phyloP scores from a whole-genome alignment of 2,888 invertebrate species.

The Spilarctia lutea region DNA sequence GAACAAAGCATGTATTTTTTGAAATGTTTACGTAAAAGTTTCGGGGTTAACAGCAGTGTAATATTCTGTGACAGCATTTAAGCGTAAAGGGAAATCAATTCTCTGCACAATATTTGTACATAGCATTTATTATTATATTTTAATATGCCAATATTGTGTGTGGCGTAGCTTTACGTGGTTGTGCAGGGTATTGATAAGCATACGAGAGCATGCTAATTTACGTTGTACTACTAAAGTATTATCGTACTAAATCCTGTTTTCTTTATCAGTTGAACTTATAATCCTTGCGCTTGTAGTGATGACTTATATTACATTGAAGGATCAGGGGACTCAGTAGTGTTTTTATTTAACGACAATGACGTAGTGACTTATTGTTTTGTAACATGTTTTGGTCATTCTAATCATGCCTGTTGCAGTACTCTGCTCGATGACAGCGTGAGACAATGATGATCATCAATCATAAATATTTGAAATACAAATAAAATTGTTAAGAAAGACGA shows the following conservation, averaged over 20 bases:
- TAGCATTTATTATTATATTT: slow-evolving; percentile 23
- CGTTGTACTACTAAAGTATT: slow-evolving; percentile 44
- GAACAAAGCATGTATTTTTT: slow-evolving; percentile 14
- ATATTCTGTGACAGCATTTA: slow-evolving; percentile 72
- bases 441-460: slow-evolving; percentile 81
- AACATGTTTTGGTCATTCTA: slow-evolving; percentile 74
- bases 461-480: slow-evolving; percentile 70
- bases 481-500: slow-evolving; percentile 64
- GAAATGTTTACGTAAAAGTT: slow-evolving; percentile 22
- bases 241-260: slow-evolving; percentile 70
- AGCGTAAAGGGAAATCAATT: slow-evolving; percentile 69
- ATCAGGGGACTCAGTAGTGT: slow-evolving; percentile 74
- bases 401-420: slow-evolving; percentile 69
- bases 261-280: slow-evolving; percentile 66
- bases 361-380: slow-evolving; percentile 72
- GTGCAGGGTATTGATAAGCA: slow-evolving; percentile 68
- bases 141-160: slow-evolving; percentile 17
- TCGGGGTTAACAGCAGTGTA: slow-evolving; percentile 33
- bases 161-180: slow-evolving; percentile 45
- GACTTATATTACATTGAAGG: slow-evolving; percentile 74
- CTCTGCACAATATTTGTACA: slow-evolving; percentile 65
- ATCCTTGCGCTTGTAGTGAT: slow-evolving; percentile 78
- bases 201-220: slow-evolving; percentile 76
- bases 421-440: slow-evolving; percentile 74
- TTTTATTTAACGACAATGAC: slow-evolving; percentile 72